Conservation (phyloP, 2,888 invertebrate genomes). For the Spodoptera picta region DNA sequence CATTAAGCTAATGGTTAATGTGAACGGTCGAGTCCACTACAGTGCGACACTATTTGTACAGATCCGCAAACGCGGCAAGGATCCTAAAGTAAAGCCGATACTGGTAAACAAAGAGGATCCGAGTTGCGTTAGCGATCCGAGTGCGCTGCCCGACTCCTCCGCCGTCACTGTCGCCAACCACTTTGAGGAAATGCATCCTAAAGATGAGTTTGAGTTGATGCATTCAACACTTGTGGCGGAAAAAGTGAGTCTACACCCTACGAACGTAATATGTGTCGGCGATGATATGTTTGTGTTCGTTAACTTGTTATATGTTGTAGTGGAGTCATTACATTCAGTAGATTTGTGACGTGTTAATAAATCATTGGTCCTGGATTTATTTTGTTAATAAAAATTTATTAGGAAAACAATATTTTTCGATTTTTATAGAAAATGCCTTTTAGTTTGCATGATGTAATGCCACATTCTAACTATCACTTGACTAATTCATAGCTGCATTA, state of each 20-base stretch:
- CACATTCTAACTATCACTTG: conserved; percentile 16
- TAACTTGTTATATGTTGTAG: conserved; percentile 28
- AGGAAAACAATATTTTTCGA: not conserved
- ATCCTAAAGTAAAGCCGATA: conserved; percentile 92
- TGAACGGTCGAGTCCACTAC: conserved; percentile 30
- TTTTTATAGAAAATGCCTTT: not conserved
- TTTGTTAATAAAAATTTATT: not conserved
- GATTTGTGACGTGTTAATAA: conserved; percentile 13
- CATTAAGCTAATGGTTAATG: conserved; percentile 13
- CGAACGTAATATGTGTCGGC: conserved; percentile 42
- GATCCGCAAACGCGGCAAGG: conserved; percentile 91
- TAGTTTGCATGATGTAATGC: conserved; percentile 17
- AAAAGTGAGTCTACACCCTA: conserved; percentile 80
- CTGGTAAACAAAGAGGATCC: conserved; percentile 92
- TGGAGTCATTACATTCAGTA: conserved; percentile 23
- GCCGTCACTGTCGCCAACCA: conserved; percentile 88
- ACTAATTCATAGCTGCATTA: conserved; percentile 19
- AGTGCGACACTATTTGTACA: conserved; percentile 71
- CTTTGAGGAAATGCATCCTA: conserved; percentile 94
- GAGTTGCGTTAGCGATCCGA: conserved; percentile 87
- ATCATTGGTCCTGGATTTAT: conserved; percentile 16
- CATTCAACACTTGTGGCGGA: conserved; percentile 78
- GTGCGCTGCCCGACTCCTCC: conserved; percentile 79
- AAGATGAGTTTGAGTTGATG: conserved; percentile 91
- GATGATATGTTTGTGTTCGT: conserved; percentile 35